These are phyloP conservation scores for Morpho deidamia DNA, from an alignment of 2,888 invertebrate genomes.

Conservation along the genomic window DNA sequence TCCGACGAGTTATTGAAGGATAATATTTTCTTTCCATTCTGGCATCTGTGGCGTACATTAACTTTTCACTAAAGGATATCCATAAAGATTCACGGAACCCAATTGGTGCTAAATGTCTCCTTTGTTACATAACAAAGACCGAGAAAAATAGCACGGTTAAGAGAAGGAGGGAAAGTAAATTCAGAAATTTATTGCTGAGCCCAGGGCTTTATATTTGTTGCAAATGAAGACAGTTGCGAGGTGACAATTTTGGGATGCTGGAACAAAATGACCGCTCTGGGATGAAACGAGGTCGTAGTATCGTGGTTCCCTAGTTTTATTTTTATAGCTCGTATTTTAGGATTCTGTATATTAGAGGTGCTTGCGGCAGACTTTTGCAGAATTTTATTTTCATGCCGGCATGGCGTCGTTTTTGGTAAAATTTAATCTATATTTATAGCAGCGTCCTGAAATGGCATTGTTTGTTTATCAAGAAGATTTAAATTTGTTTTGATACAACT, in stretches of 20 bases:
- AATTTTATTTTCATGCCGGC: slow-evolving; percentile 16
- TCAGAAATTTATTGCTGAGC: slow-evolving; percentile 68
- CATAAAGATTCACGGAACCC: slow-evolving; percentile 37
- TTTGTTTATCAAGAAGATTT: slow-evolving; percentile 2
- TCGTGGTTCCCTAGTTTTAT: slow-evolving; percentile 48
- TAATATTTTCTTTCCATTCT: slow-evolving; percentile 13
- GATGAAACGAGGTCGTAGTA: slow-evolving; percentile 37
- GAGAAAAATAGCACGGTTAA: slow-evolving; percentile 67
- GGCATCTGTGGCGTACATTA: slow-evolving; percentile 2
- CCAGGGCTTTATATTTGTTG: slow-evolving; percentile 68
- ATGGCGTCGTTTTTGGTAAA: slow-evolving; percentile 4
- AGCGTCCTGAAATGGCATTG: slow-evolving; percentile 3
- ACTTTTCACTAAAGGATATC: slow-evolving; percentile 3
- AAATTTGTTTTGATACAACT: background rate
- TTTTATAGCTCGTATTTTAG: slow-evolving; percentile 37
- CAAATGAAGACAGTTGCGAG: slow-evolving; percentile 71
- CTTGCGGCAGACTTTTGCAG: slow-evolving; percentile 15
- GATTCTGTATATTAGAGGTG: slow-evolving; percentile 25
- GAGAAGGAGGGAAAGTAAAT: slow-evolving; percentile 62
- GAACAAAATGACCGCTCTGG: slow-evolving; percentile 59
- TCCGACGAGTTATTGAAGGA: slow-evolving; percentile 5
- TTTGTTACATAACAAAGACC: slow-evolving; percentile 61
- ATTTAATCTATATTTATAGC: slow-evolving; percentile 8
- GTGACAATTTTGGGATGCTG: slow-evolving; percentile 70
- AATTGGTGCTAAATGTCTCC: slow-evolving; percentile 58